Conservation (phyloP, 2,113 vertebrate species). For the Charina bottae region DNA sequence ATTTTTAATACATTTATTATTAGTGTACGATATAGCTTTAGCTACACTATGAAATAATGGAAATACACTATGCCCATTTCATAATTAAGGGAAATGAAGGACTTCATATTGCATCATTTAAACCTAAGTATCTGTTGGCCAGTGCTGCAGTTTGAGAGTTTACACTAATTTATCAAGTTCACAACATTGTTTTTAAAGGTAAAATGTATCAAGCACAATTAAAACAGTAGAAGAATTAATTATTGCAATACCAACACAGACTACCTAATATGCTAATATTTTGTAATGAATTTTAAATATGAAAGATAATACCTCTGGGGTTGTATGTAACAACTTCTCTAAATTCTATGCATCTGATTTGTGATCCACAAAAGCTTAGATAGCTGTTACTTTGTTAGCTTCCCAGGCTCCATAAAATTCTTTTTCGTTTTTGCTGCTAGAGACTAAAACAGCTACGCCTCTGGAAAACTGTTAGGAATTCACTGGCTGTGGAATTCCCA, state of each 20-base stretch:
- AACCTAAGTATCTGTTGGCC: not conserved
- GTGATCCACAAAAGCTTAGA: not conserved
- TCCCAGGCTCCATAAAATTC: not conserved
- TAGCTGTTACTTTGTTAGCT: not conserved
- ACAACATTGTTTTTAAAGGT: fast-evolving
- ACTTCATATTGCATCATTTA: not conserved
- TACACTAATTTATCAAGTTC: fast-evolving
- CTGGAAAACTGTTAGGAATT: too few species aligned
- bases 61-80: not conserved
- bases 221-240: not conserved
- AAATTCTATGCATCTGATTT: not conserved
- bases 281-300: not conserved
- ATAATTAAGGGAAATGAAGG: not conserved
- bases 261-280: not conserved
- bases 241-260: not conserved
- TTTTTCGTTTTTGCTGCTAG: not conserved
- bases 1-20: not conserved
- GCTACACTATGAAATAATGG: not conserved
- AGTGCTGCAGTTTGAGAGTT: fast-evolving
- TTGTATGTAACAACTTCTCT: not conserved
- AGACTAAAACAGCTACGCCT: not conserved
- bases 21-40: fast-evolving
- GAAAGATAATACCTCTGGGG: not conserved
- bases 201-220: not conserved
- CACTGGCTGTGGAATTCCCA: too few species aligned